phyloP scores from a whole-genome alignment of 2,113 vertebrate species.

The Odocoileus hemionus region DNA sequence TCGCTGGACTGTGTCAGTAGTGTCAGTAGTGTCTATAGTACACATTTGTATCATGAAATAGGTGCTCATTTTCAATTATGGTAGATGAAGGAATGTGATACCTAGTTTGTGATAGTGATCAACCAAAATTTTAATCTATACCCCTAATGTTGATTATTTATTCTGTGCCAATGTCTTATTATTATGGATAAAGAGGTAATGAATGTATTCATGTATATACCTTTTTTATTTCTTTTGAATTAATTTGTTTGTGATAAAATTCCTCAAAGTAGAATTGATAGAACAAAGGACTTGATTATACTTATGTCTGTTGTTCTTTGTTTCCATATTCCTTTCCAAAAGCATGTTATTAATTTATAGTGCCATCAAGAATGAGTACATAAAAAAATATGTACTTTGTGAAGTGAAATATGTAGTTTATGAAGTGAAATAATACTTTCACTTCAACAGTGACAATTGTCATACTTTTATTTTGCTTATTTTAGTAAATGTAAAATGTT shows the following conservation, averaged over 20 bases:
- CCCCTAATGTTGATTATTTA: background rate
- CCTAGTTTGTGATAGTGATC: background rate
- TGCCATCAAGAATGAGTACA: background rate
- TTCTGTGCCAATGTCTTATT: background rate
- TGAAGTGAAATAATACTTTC: background rate
- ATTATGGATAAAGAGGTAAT: background rate
- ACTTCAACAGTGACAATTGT: background rate
- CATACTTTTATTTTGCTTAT: background rate
- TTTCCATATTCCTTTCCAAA: background rate
- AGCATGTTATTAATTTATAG: background rate
- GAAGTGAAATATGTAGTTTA: too few relatives aligned
- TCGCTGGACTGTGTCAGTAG: background rate
- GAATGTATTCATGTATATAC: background rate
- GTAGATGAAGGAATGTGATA: background rate
- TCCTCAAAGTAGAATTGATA: background rate
- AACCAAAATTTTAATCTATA: background rate
- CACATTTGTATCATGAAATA: background rate
- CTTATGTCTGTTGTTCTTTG: background rate
- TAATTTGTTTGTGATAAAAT: slow-evolving; percentile 2
- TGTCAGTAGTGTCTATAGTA: background rate
- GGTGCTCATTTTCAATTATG: background rate
- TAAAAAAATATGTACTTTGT: too few relatives aligned
- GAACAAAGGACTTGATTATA: background rate
- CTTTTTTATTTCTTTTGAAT: background rate
- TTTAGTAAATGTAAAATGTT: background rate